A percentile compares a stretch with the other conserved stretches of the same genome.
These are phyloP conservation scores for Cariama cristata DNA, from an alignment of 2,113 vertebrate genomes.

Conservation along the genomic window DNA sequence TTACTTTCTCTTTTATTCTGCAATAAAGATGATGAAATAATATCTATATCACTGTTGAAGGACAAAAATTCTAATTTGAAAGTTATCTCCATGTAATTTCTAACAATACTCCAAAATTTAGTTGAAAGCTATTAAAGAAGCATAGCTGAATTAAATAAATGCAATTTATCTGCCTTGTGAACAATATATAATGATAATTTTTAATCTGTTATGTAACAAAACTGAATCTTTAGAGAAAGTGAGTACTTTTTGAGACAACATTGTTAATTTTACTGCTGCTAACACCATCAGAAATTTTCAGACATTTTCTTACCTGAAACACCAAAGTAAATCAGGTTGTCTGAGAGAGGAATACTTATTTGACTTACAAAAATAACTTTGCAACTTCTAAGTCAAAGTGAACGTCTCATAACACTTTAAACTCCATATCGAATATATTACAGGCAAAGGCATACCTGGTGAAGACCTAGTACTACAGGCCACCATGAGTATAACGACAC, in stretches of 20 bases:
- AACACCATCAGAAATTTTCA: not conserved
- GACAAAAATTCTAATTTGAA: not conserved
- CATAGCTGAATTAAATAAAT: slow-evolving; percentile 18
- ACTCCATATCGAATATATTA: not conserved
- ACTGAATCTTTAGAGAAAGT: slow-evolving; percentile 28
- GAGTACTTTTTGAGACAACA: slow-evolving; percentile 21
- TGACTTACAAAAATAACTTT: not conserved
- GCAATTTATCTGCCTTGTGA: slow-evolving; percentile 27
- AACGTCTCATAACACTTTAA: not conserved
- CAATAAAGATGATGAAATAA: slow-evolving; percentile 24
- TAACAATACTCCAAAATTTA: not conserved
- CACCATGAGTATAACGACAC: not conserved
- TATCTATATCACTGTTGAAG: not conserved
- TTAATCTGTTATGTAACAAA: slow-evolving; percentile 29
- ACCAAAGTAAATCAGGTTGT: not conserved
- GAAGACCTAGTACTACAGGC: not conserved
- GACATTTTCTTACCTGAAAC: slow-evolving; percentile 27
- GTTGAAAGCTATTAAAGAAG: not conserved
- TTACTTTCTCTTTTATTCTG: not conserved
- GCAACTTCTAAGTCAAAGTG: not conserved
- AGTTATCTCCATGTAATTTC: not conserved
- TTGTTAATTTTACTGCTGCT: slow-evolving; percentile 43
- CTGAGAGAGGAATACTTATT: not conserved
- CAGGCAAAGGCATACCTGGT: not conserved
- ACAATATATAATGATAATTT: not conserved